Conservation (phyloP, 1,140 invertebrate species). For the Bombus ignitus region DNA sequence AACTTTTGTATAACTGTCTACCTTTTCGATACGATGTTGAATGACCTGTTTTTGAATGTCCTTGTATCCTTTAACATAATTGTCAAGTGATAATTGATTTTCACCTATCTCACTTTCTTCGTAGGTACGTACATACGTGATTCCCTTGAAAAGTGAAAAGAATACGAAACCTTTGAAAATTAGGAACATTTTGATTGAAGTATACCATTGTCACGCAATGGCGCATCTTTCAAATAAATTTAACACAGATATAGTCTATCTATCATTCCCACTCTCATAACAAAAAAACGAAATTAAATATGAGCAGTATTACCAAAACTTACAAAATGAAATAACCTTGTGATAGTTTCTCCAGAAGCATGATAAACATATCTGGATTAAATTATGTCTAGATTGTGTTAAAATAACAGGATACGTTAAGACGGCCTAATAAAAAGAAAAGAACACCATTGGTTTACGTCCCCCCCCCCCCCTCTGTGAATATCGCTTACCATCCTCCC, state of each 20-base stretch:
- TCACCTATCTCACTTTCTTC: not conserved
- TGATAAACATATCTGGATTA: not conserved
- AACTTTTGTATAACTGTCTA: too few relatives aligned
- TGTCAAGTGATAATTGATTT: not conserved
- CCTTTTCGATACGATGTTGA: too few relatives aligned
- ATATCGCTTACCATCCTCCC: constrained; percentile 67
- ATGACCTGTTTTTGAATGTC: too few relatives aligned
- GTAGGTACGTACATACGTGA: too few relatives aligned
- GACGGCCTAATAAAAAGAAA: not conserved
- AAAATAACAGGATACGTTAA: not conserved
- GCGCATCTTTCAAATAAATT: not conserved
- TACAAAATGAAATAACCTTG: too few relatives aligned
- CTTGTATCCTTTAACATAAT: not conserved
- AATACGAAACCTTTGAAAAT: too few relatives aligned
- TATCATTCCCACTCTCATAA: not conserved
- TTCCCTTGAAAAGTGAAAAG: too few relatives aligned
- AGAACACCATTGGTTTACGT: not conserved
- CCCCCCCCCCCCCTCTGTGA: not conserved
- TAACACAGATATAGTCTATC: not conserved
- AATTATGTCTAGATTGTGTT: not conserved
- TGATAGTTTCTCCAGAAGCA: not conserved
- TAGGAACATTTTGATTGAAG: too few relatives aligned
- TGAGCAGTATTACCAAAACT: too few relatives aligned
- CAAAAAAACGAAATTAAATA: not conserved
- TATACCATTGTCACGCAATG: not conserved